Percentiles rank a stretch among this genome's conserved stretches.
These are phyloP conservation scores for Hippolais icterina DNA, from an alignment of 2,113 vertebrate species.

Conservation along the genomic window DNA sequence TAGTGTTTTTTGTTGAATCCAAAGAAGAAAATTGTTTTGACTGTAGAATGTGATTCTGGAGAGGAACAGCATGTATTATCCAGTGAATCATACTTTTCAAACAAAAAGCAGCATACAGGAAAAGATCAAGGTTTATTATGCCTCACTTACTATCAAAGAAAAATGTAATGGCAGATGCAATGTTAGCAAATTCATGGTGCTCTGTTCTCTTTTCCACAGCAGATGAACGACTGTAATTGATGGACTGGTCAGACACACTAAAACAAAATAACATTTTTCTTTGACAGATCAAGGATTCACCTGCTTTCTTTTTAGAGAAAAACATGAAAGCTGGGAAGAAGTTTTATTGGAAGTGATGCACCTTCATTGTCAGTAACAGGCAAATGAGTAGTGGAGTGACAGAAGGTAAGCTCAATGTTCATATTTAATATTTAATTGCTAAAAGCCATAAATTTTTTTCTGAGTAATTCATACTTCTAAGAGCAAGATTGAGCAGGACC, in stretches of 20 bases:
- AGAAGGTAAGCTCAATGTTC: background rate
- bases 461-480: background rate
- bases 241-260: slow-evolving; percentile 17
- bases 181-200: slow-evolving; percentile 10
- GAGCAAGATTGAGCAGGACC: background rate
- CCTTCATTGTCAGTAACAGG: background rate
- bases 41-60: background rate
- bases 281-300: slow-evolving; percentile 40
- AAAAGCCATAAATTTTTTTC: background rate
- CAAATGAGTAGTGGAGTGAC: background rate
- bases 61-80: background rate
- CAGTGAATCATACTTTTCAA: slow-evolving; percentile 18
- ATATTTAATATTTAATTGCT: background rate
- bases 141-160: background rate
- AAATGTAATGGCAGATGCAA: slow-evolving; percentile 2
- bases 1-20: background rate
- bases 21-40: background rate
- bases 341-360: background rate
- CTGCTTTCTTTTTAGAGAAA: background rate
- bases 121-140: slow-evolving; percentile 58
- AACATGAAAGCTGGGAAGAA: slow-evolving; percentile 11
- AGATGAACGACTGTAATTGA: slow-evolving; percentile 23
- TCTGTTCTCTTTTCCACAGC: background rate
- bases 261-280: slow-evolving; percentile 40
- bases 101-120: background rate